Percentiles rank a stretch among this genome's conserved stretches.
phyloP scores from a whole-genome alignment of 2,113 vertebrate species.

The Pygoscelis adeliae region DNA sequence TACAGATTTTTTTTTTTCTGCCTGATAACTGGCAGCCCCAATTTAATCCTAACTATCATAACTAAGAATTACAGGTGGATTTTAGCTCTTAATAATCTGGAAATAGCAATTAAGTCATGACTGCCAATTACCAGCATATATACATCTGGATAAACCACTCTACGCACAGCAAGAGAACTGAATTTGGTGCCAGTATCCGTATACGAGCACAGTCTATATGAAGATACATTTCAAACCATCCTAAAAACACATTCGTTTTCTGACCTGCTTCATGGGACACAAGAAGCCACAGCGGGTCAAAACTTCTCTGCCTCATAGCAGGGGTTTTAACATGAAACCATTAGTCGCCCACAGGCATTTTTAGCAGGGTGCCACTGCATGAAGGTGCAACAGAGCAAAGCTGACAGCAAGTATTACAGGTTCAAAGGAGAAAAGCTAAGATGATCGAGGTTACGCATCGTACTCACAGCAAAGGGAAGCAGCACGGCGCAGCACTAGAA shows the following conservation, averaged over 20 bases:
- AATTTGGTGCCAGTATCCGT: not conserved
- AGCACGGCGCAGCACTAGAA: not conserved
- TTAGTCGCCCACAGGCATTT: not conserved
- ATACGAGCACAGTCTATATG: not conserved
- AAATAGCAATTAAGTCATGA: not conserved
- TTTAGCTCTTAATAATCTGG: not conserved
- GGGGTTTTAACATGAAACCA: not conserved
- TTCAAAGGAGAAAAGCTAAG: not conserved
- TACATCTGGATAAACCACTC: not conserved
- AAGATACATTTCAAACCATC: not conserved
- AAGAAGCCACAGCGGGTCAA: not conserved
- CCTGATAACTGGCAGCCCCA: not conserved
- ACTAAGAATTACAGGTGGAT: not conserved
- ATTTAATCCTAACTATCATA: not conserved
- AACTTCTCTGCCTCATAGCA: not conserved
- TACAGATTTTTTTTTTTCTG: not conserved
- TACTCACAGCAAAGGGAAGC: not conserved
- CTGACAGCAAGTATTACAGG: not conserved
- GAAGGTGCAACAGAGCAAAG: not conserved
- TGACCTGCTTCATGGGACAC: not conserved
- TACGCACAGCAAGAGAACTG: not conserved
- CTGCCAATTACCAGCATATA: not conserved
- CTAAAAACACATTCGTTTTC: not conserved
- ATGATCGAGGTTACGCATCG: fast-evolving
- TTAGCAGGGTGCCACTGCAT: not conserved